Base-by-base conservation (phyloP, 2,113 vertebrate species). In the Ptyas mucosa region DNA sequence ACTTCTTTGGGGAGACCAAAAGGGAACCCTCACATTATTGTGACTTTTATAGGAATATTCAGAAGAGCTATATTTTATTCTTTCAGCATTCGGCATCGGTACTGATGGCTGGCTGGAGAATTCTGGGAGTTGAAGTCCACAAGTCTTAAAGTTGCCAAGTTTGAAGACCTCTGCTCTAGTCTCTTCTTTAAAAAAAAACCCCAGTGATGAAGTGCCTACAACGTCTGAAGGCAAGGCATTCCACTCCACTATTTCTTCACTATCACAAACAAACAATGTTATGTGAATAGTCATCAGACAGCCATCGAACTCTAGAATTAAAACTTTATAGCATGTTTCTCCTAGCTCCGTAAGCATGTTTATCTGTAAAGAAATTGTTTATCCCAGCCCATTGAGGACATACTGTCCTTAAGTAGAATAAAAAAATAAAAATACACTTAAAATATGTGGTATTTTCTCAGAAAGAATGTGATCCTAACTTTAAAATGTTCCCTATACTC, bases 331-430 rank as follows among this genome's bases (percentile, higher is more conserved):
- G 89, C 58, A 34, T 21, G 23, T 9, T 18, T 69, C 29, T 15
- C 5, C 4, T 75, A 20, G 10, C 9, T 0, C 89, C n/a, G 11
- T n/a, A 75, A 75, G 49, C 26, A 34, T 51, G 89, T 75, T 49
- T 29, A 69, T 20, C 8, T 34, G 23, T 2, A 52, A 23, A 52
- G 21, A 23, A 9, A 23, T 39, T 5, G 53, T 69, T 3, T 18
- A 8, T 51, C 57, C 89, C 89, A 90, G n/a, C 4, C 20, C 11
- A 55, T 85, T 93, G 46, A 87, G 92, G 94, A 92, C 75, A n/a
- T 5, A 21, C 34, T 43, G 34, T 81, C 18, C 34, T 81, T 81
- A 81, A 39, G 34, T 43, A 39, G 43, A 9, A 81, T 81, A 39
- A 43, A 39, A 39, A 21, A 43, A 39, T 81, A 81, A 81, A 75